Conservation (phyloP, 37 sponge, comb jelly and placozoan species). For the Chondrosia reniformis region DNA sequence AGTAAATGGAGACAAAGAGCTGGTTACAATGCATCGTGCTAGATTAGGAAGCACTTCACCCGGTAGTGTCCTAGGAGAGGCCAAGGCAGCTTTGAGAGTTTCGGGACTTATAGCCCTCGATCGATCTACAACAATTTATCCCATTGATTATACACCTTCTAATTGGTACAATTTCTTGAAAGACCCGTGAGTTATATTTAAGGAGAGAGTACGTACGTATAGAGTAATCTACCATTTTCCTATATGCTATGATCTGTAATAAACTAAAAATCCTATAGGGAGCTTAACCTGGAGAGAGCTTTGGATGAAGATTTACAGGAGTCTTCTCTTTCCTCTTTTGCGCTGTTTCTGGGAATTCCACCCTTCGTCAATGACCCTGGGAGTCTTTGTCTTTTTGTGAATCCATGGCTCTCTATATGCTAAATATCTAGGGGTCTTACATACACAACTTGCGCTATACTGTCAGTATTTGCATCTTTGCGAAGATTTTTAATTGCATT, state of each 20-base stretch:
- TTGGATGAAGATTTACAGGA: no score
- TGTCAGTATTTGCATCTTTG: no score
- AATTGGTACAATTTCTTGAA: slow-evolving; percentile 57
- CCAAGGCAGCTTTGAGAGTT: slow-evolving; percentile 35
- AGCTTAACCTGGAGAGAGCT: no score
- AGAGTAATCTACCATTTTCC: no score
- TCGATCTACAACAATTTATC: slow-evolving; percentile 53
- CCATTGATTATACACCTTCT: slow-evolving; percentile 44
- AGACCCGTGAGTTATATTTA: slow-evolving; percentile 15
- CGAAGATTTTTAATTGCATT: no score
- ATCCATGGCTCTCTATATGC: no score
- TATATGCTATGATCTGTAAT: no score
- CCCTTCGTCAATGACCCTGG: no score
- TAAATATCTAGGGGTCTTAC: no score
- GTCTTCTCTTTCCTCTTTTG: neutral
- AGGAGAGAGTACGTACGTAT: no score
- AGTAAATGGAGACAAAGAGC: slow-evolving; percentile 49
- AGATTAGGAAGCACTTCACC: slow-evolving; percentile 27
- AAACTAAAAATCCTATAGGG: no score
- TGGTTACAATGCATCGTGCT: slow-evolving; percentile 27
- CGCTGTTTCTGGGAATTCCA: neutral
- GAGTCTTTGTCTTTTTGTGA: neutral
- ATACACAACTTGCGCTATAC: no score
- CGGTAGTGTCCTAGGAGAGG: slow-evolving; percentile 29
- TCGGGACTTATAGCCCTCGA: slow-evolving; percentile 42